These are phyloP conservation scores for Eremophila alpestris DNA, from an alignment of 2,797 vertebrate genomes.

Conservation along the genomic window DNA sequence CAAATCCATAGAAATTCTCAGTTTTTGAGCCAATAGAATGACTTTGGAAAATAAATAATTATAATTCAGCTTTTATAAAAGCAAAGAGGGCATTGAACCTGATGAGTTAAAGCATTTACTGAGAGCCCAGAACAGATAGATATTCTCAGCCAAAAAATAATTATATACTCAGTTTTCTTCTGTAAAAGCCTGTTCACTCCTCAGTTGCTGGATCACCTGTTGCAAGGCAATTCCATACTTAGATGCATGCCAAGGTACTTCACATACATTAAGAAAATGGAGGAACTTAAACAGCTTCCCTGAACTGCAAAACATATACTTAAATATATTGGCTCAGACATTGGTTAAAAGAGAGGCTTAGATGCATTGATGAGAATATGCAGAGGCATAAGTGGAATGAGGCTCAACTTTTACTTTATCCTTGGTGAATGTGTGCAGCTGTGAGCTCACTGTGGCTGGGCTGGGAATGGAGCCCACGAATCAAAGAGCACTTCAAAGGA, in stretches of 20 bases:
- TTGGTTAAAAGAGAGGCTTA: background rate
- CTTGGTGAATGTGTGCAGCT: background rate
- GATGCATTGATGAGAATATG: background rate
- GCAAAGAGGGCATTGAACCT: background rate
- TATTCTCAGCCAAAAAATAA: background rate
- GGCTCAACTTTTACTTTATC: background rate
- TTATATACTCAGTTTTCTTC: background rate
- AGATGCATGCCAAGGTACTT: background rate
- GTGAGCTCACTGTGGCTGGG: background rate
- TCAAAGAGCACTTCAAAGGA: background rate
- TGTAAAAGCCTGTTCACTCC: background rate
- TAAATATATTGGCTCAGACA: background rate
- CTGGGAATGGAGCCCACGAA: fast-evolving
- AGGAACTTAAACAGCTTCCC: background rate
- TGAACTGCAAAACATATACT: background rate
- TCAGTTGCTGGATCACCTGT: background rate
- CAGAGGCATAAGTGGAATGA: fast-evolving
- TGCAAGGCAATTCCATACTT: background rate
- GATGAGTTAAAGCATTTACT: background rate
- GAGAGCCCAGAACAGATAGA: background rate
- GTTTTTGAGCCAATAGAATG: background rate
- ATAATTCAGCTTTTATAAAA: background rate
- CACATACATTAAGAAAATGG: background rate
- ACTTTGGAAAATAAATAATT: background rate
- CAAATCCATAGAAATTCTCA: background rate